Base-by-base conservation (phyloP, 2,797 vertebrate species). In the Notolepis coatsorum region DNA sequence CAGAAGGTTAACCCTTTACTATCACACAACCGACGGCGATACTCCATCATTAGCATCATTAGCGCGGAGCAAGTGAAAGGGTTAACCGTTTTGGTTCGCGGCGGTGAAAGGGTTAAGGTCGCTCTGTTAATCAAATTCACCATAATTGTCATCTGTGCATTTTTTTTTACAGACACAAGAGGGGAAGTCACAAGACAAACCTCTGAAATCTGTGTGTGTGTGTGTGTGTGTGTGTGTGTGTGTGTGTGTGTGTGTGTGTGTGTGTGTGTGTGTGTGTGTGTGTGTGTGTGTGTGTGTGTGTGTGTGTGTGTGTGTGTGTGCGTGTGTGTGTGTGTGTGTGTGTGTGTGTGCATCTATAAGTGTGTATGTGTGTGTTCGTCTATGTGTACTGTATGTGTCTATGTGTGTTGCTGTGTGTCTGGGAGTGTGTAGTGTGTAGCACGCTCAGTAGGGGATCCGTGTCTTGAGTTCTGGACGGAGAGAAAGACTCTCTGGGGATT, bases 51-150 rank as follows among this genome's bases (percentile, higher is more conserved):
- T n/a, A n/a, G n/a, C n/a, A n/a, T n/a, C n/a, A n/a, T n/a, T n/a
- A n/a, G n/a, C n/a, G n/a, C n/a, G n/a, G n/a, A n/a, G n/a, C n/a
- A n/a, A n/a, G n/a, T n/a, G n/a, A n/a, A n/a, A n/a, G n/a, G n/a
- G n/a, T n/a, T n/a, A n/a, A n/a, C n/a, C n/a, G n/a, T n/a, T n/a
- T n/a, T n/a, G n/a, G n/a, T n/a, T n/a, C n/a, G n/a, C n/a, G n/a
- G n/a, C n/a, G n/a, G n/a, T n/a, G n/a, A n/a, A n/a, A n/a, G n/a
- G n/a, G n/a, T n/a, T n/a, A n/a, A n/a, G 62, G 73, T 77, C 55
- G 45, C 82, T 83, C 87, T 72, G 85, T 90, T 92, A 90, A 93
- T 93, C 90, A 91, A 91, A 91, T 91, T 75, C 53, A 13, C 80
- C 31, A 50, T 89, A 90, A 92, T 92, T 86, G 88, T 91, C 89